Base-by-base conservation (phyloP, 2,888 invertebrate genomes). In the Aricia artaxerxes region DNA sequence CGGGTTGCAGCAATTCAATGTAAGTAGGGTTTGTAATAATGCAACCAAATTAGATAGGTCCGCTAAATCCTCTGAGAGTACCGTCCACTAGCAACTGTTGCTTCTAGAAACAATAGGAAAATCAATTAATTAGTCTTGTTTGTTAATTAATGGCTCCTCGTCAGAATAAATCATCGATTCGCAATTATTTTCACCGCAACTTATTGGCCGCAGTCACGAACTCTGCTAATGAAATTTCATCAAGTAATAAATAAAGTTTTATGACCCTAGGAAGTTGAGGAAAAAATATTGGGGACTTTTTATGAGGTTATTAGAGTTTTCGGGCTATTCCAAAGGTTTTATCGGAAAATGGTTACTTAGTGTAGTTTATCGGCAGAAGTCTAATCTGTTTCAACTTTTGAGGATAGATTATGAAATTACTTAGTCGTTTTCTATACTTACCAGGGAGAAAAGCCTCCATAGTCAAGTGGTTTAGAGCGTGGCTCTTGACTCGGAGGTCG, bases 201-300 rank as follows among this genome's bases (percentile, higher is more conserved):
- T 13, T 13, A 69, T 13, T 38, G 69, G 35, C 35, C 35, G 11
- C 35, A 38, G 69, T 35, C 69, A 69, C 69, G 69, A 38, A 69
- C 35, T 69, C 64, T 11, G 31, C 64, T 69, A 69, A 69, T 38
- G 69, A 13, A 38, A 69, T 69, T 69, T 69, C 69, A 69, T 69
- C 69, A 69, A 69, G 69, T 69, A 69, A 69, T 69, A 69, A 69
- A 69, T 69, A 35, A 69, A 69, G 35, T 69, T 69, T 69, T 38
- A 69, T 38, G 69, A 35, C 69, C 38, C 35, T 38, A 35, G 69
- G 11, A 69, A 69, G 69, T 69, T 35, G 16, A 11, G 35, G 35
- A 64, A 69, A 57, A 69, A 69, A 38, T 69, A 69, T 69, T 69
- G 69, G 69, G 35, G 11, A 35, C 11, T 38, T 69, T 69, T 69